A percentile compares a stretch with the other conserved stretches of the same genome.
These are phyloP conservation scores for Halcyon malimbica DNA, from an alignment of 2,113 vertebrate species.

Conservation along the genomic window DNA sequence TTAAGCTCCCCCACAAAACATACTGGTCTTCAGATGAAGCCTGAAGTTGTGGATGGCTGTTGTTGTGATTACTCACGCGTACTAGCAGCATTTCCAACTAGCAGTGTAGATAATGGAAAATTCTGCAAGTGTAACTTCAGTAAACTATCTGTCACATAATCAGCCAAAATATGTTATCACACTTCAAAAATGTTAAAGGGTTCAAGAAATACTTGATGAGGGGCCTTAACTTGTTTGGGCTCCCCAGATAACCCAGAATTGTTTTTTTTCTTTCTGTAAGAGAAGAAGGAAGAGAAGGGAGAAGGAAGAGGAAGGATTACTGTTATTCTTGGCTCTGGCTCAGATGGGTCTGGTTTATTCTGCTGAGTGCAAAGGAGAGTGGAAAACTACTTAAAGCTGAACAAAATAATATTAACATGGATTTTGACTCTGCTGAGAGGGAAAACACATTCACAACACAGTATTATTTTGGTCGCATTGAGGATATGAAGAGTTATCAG, in stretches of 20 bases:
- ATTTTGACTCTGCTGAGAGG: background rate
- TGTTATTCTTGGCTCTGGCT: background rate
- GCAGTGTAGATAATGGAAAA: background rate
- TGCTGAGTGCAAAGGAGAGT: background rate
- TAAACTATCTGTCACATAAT: background rate
- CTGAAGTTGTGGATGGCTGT: background rate
- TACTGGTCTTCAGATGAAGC: background rate
- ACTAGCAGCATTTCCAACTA: background rate
- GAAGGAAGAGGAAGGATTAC: background rate
- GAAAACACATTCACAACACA: background rate
- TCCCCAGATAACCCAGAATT: background rate
- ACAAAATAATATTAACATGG: background rate
- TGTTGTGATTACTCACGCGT: background rate
- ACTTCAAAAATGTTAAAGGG: background rate
- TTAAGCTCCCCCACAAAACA: background rate
- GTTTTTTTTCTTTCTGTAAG: background rate
- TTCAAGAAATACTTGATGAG: background rate
- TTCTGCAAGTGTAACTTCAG: slow-evolving; percentile 17
- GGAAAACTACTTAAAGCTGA: slow-evolving; percentile 34
- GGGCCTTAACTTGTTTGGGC: background rate
- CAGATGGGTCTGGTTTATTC: background rate
- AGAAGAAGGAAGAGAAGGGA: background rate
- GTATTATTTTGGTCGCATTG: background rate
- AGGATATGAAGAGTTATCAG: background rate
- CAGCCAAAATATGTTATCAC: background rate